Conservation (phyloP, 2,888 invertebrate species). For the Caenorhabditis sp. region DNA sequence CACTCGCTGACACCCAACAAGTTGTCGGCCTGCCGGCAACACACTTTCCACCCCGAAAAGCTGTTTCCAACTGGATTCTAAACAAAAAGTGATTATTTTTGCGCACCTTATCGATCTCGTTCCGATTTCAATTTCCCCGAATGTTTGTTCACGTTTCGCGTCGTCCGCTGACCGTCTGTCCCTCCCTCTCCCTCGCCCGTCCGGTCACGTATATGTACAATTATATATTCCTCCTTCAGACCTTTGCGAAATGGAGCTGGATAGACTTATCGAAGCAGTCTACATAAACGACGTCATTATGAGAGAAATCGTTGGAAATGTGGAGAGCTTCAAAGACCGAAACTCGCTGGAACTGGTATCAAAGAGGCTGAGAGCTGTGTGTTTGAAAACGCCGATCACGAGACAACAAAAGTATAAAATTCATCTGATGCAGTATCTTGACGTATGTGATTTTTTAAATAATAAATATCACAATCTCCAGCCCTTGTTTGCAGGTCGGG, state of each 20-base stretch:
- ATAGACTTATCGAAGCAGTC: no score
- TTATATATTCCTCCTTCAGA: neutral
- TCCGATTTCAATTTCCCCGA: neutral
- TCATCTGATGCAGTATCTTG: conserved; percentile 1
- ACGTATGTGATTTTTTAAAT: neutral
- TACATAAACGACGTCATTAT: conserved; percentile 44
- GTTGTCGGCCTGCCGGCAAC: neutral
- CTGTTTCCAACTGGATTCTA: no score
- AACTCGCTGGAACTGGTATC: conserved; percentile 18
- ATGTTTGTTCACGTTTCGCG: conserved; percentile 25
- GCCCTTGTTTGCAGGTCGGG: no score
- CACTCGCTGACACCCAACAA: conserved; percentile 26
- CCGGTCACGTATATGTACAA: neutral
- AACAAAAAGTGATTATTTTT: no score
- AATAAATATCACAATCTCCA: no score
- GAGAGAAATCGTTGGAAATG: conserved; percentile 34
- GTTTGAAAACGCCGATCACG: conserved; percentile 15
- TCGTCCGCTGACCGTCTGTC: no score
- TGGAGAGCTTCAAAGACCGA: conserved; percentile 41
- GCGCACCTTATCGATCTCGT: conserved; percentile 10
- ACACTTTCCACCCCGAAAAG: conserved; percentile 6
- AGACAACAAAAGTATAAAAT: conserved; percentile 7
- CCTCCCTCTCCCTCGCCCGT: neutral
- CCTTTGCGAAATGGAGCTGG: neutral
- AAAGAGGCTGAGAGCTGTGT: conserved; percentile 3